Evolutionary conservation across 2,888 invertebrate species (phyloP), one percentile per base, ranked within the genome.

Genomic region (Lobophora halterata): DNA sequence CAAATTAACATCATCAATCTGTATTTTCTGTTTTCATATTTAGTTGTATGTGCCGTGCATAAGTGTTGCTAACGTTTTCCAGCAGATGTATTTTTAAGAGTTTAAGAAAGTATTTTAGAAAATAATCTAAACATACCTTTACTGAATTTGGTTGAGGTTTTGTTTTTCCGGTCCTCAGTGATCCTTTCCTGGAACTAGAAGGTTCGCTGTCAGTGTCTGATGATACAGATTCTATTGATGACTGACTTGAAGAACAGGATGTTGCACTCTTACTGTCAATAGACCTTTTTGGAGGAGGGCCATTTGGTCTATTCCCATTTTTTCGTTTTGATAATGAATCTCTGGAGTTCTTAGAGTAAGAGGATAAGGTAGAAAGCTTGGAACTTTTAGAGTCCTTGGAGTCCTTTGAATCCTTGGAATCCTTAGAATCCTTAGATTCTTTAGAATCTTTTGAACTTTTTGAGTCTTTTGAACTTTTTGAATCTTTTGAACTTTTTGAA

Each of bases 211-310:
- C 83, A 55, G 79, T 85, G 17, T 85, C 85, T 0, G 83, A 80
- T 0, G 87, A 82, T 1, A 86, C 76, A 0, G 87, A 79, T 44
- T 87, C 87, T 2, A 76, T 65, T 0, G 87, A 87, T 0, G 87
- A 87, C 33, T 85, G 87, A 55, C 87, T 86, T 0, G 87, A 85
- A 0, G 81, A 64, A 49, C 86, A 83, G 1, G 87, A 87, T 4
- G 87, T 79, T 0, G 75, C 79, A 63, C 79, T 86, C 38, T 82
- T 86, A 0, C 68, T 68, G 13, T 85, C 85, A 21, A 76, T 78
- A 1, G 64, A 43, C 36, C 81, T 81, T 46, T 86, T 86, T 0
- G 83, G 76, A 0, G 86, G 87, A 7, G 86, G 85, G 0, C 86
- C 87, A 46, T 61, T 83, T 0, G 70, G 67, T 16, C 69, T 61